These are phyloP conservation scores for Brachystomella parvula DNA, from an alignment of 1,140 invertebrate genomes.

Conservation along the genomic window DNA sequence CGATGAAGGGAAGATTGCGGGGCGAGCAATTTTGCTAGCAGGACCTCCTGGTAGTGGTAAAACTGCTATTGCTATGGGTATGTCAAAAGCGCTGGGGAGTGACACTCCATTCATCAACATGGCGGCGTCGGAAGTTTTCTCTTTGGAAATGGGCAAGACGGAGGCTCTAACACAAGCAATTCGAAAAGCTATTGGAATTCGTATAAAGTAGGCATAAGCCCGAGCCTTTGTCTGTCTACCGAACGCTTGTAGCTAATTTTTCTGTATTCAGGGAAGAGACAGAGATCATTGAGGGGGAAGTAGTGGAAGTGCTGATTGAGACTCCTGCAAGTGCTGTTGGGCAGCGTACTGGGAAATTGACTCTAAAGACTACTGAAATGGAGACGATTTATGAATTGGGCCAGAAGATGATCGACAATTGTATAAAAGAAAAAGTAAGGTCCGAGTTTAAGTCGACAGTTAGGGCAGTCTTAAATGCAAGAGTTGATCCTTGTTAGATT, in stretches of 20 bases:
- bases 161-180: conserved; percentile 96
- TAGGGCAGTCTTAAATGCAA: neutral
- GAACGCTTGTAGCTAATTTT: neutral
- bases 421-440: conserved; percentile 86
- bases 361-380: conserved; percentile 98
- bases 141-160: conserved; percentile 97
- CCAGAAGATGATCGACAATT: conserved; percentile 95
- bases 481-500: conserved; percentile 51
- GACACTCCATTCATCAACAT: conserved; percentile 98
- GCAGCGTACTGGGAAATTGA: conserved; percentile 84
- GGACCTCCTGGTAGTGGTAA: conserved; percentile 97
- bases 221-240: too few species aligned
- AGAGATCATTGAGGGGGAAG: conserved; percentile 97
- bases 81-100: conserved; percentile 85
- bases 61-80: conserved; percentile 93
- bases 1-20: conserved; percentile 95
- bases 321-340: conserved; percentile 83
- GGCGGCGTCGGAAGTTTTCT: conserved; percentile 97
- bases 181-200: conserved; percentile 91
- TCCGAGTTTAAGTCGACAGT: neutral
- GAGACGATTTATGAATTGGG: conserved; percentile 98
- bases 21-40: conserved; percentile 86
- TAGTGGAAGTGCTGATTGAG: conserved; percentile 95
- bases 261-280: conserved; percentile 72
- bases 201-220: conserved; percentile 71